Percentiles rank a stretch among this genome's conserved stretches.
phyloP scores from a whole-genome alignment of 2,113 vertebrate genomes.

The Tautogolabrus adspersus region DNA sequence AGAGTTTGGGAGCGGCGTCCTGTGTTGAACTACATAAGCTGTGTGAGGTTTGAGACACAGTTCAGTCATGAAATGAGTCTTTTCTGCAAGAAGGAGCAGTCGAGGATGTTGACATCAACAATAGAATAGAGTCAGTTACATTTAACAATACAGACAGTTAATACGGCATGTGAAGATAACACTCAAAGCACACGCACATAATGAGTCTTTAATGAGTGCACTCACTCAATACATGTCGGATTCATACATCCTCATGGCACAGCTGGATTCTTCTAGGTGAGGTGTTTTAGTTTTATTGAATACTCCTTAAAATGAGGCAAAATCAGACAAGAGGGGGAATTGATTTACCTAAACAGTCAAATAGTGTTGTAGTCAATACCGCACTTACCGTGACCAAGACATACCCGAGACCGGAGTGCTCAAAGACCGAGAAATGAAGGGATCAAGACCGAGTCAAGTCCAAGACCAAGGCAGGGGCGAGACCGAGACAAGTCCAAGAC shows the following conservation, averaged over 20 bases:
- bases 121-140: constrained; percentile 51
- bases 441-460: too few relatives aligned
- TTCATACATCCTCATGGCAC: constrained; percentile 53
- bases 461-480: too few relatives aligned
- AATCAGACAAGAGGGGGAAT: constrained; percentile 2
- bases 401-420: too few relatives aligned
- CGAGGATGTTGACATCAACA: constrained; percentile 44
- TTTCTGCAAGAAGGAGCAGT: constrained; percentile 47
- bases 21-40: constrained; percentile 11
- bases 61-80: constrained; percentile 33
- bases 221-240: constrained; percentile 47
- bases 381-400: too few relatives aligned
- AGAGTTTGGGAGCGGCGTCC: neutral
- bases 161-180: constrained; percentile 55
- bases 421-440: too few relatives aligned
- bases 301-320: constrained; percentile 8
- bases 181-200: constrained; percentile 54
- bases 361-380: too few relatives aligned
- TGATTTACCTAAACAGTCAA: constrained; percentile 21
- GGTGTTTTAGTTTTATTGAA: constrained; percentile 34
- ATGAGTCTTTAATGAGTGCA: constrained; percentile 64
- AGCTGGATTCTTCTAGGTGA: constrained; percentile 42
- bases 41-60: constrained; percentile 42
- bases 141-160: constrained; percentile 73
- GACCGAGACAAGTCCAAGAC: too few relatives aligned